Percentiles rank a stretch among this genome's conserved stretches.
These are phyloP conservation scores for Eilema sororculum DNA, from an alignment of 2,888 invertebrate species.

Conservation along the genomic window DNA sequence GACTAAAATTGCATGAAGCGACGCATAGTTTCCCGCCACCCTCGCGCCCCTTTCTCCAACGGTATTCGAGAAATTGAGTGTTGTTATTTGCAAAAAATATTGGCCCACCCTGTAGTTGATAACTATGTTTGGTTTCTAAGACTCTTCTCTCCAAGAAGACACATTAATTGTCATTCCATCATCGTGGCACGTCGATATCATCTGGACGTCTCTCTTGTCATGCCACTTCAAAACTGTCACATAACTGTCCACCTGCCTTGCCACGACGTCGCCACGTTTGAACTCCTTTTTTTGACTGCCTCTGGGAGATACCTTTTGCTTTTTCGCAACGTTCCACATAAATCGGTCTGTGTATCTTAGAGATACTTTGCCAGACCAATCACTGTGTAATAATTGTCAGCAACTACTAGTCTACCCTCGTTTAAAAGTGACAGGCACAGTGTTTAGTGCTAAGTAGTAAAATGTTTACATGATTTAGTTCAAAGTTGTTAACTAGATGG, in stretches of 20 bases:
- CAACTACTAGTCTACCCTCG: slow-evolving; percentile 19
- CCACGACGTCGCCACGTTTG: slow-evolving; percentile 22
- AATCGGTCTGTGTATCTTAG: slow-evolving; percentile 20
- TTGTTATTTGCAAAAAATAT: too few relatives aligned
- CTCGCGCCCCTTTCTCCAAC: too few relatives aligned
- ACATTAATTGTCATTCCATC: background rate
- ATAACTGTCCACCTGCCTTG: slow-evolving; percentile 29
- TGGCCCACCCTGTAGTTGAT: too few relatives aligned
- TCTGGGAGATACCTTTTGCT: slow-evolving; percentile 19
- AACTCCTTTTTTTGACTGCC: background rate
- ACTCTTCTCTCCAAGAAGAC: too few relatives aligned
- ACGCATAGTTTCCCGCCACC: too few relatives aligned
- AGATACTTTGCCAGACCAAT: slow-evolving; percentile 24
- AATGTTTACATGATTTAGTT: too few relatives aligned
- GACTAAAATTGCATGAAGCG: too few relatives aligned
- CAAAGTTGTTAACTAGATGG: too few relatives aligned
- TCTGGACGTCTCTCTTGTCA: slow-evolving; percentile 31
- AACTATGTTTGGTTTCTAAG: too few relatives aligned
- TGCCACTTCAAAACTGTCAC: slow-evolving; percentile 27
- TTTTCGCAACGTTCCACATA: slow-evolving; percentile 24
- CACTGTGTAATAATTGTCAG: slow-evolving; percentile 28
- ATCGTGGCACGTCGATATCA: slow-evolving; percentile 25
- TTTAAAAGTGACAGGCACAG: slow-evolving; percentile 30
- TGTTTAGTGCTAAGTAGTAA: too few relatives aligned
- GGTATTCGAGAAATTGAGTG: too few relatives aligned